Evolutionary conservation across 2,888 invertebrate species (phyloP).

Genomic region (Gymnocheta viridis): DNA sequence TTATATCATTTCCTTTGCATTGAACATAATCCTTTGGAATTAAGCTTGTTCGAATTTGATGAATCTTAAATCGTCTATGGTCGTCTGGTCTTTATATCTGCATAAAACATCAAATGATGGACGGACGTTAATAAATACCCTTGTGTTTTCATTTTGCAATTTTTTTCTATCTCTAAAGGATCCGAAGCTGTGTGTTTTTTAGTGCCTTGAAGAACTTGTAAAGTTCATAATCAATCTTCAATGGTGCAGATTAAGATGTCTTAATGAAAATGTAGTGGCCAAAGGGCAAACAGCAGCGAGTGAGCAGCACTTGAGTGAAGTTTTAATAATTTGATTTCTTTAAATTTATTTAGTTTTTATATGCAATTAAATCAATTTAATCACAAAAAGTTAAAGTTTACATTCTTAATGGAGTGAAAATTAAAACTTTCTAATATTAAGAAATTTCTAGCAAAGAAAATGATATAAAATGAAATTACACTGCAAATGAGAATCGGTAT

Average conservation of each 20-base stretch:
- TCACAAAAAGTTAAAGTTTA: slow-evolving; percentile 29
- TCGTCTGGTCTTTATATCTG: slow-evolving; percentile 34
- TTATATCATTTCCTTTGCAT: slow-evolving; percentile 48
- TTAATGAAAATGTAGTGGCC: not conserved
- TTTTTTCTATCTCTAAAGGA: not conserved
- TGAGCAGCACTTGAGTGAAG: not conserved
- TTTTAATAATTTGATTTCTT: slow-evolving; percentile 7
- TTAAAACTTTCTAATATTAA: not conserved
- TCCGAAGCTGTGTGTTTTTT: slow-evolving; percentile 15
- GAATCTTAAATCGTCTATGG: slow-evolving; percentile 56
- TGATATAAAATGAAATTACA: not conserved
- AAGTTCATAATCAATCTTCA: slow-evolving; percentile 59
- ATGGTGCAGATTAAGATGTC: not conserved
- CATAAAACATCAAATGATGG: slow-evolving; percentile 47
- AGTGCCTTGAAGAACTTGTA: slow-evolving; percentile 39
- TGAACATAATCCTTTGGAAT: slow-evolving; percentile 60
- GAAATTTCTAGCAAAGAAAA: not conserved
- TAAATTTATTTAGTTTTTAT: slow-evolving; percentile 11
- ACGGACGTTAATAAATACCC: not conserved
- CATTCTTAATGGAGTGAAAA: slow-evolving; percentile 2
- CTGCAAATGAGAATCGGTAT: not conserved
- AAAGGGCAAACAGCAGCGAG: not conserved
- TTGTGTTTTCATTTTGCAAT: not conserved
- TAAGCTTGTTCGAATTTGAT: slow-evolving; percentile 65
- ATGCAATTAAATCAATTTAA: slow-evolving; percentile 40